phyloP scores from a whole-genome alignment of 2,113 vertebrate genomes.

The Phaethornis superciliosus region DNA sequence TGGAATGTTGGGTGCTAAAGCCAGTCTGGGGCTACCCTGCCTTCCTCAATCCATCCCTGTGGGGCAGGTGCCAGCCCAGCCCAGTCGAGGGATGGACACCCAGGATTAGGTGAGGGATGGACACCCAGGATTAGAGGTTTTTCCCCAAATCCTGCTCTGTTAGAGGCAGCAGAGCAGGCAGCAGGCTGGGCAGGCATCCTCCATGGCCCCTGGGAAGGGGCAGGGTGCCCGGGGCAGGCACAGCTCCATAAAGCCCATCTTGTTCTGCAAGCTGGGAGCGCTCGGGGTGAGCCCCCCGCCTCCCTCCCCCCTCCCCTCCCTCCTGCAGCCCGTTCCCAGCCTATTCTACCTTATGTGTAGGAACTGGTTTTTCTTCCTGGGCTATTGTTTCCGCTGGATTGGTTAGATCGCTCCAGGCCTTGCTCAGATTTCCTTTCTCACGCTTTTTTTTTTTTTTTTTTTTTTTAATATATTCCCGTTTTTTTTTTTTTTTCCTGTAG shows the following conservation, averaged over 20 bases:
- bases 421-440: conserved; percentile 74
- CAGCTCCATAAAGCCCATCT: not conserved
- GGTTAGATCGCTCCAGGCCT: conserved; percentile 68
- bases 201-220: not conserved
- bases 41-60: not conserved
- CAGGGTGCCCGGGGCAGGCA: not conserved
- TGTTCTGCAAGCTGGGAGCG: not conserved
- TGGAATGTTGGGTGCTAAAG: not conserved
- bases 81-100: too few species aligned
- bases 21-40: not conserved
- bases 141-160: accelerated
- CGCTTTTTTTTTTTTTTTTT: conserved; percentile 34
- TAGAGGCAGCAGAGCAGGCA: not conserved
- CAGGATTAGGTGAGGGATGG: too few species aligned
- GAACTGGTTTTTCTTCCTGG: conserved; percentile 75
- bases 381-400: conserved; percentile 72
- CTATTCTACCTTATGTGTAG: conserved; percentile 43
- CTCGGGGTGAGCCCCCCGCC: not conserved
- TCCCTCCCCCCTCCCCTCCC: conserved; percentile 23
- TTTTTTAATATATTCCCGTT: not conserved
- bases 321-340: conserved; percentile 25
- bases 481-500: not conserved
- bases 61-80: not conserved
- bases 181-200: not conserved
- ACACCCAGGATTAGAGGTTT: not conserved